A percentile compares a stretch with the other conserved stretches of the same genome.
Evolutionary conservation across 2,113 vertebrate genomes (phyloP).

Genomic region (Pandion haliaetus): DNA sequence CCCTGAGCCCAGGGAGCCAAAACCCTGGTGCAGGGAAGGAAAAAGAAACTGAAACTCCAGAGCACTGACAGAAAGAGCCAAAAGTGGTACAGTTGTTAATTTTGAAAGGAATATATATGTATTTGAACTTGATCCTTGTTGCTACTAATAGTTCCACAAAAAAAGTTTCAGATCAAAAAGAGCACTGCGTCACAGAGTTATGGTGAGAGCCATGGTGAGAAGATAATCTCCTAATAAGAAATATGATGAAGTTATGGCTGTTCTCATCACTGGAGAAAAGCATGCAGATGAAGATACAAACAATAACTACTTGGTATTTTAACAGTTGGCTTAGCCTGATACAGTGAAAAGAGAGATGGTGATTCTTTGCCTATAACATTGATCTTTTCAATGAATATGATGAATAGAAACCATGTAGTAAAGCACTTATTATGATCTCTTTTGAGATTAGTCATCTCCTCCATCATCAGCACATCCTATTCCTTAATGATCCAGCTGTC

Average conservation of each 20-base stretch:
- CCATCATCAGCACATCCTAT: not conserved
- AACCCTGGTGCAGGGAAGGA: not conserved
- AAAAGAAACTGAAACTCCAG: not conserved
- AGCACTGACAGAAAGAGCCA: not conserved
- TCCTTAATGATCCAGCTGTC: not conserved
- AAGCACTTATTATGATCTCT: not conserved
- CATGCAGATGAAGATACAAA: not conserved
- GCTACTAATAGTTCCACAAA: not conserved
- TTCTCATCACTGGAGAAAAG: not conserved
- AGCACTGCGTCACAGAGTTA: not conserved
- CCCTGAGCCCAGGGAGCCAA: not conserved
- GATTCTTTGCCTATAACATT: not conserved
- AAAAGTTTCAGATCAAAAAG: not conserved
- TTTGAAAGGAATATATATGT: not conserved
- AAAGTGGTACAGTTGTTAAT: not conserved
- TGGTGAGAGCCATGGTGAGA: not conserved
- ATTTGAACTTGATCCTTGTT: not conserved
- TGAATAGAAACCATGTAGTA: not conserved
- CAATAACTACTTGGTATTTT: not conserved
- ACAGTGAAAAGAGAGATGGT: not conserved
- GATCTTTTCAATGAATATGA: not conserved
- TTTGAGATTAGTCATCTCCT: not conserved
- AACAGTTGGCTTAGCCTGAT: not conserved
- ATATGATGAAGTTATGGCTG: not conserved
- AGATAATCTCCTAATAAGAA: not conserved